Conservation (phyloP, 2,888 invertebrate genomes). For the Neoscelio sp. region DNA sequence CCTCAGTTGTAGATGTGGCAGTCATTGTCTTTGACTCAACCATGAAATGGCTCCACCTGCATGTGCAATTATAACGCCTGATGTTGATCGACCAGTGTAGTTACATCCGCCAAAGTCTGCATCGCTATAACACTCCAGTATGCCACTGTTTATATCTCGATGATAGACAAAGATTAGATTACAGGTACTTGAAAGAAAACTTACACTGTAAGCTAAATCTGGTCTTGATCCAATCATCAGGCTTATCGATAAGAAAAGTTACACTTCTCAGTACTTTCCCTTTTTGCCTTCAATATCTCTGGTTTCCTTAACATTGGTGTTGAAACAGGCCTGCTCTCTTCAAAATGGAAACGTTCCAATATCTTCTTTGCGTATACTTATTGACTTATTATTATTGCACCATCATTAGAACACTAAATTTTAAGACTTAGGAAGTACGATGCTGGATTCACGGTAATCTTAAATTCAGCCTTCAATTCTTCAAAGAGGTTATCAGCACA, state of each 20-base stretch:
- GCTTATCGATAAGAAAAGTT: conserved; percentile 66
- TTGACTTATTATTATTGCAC: conserved; percentile 15
- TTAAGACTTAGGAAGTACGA: conserved; percentile 25
- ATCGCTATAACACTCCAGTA: no score
- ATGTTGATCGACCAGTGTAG: no score
- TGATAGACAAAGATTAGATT: no score
- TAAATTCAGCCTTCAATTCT: conserved; percentile 21
- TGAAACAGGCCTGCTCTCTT: conserved; percentile 20
- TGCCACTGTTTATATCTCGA: no score
- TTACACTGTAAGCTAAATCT: no score
- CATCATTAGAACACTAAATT: conserved; percentile 9
- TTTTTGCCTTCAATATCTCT: conserved; percentile 5
- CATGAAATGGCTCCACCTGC: no score
- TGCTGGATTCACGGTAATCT: conserved; percentile 1
- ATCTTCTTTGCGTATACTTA: conserved; percentile 25
- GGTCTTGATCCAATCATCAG: no score
- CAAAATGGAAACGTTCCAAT: conserved; percentile 36
- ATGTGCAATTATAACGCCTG: no score
- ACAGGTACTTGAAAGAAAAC: no score
- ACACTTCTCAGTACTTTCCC: neutral
- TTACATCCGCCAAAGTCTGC: no score
- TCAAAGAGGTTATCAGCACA: conserved; percentile 1
- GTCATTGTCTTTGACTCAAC: no score
- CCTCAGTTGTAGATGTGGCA: no score
- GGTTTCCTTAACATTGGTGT: conserved; percentile 26